Conservation (phyloP, 2,797 vertebrate genomes). For the Glossophaga mutica region DNA sequence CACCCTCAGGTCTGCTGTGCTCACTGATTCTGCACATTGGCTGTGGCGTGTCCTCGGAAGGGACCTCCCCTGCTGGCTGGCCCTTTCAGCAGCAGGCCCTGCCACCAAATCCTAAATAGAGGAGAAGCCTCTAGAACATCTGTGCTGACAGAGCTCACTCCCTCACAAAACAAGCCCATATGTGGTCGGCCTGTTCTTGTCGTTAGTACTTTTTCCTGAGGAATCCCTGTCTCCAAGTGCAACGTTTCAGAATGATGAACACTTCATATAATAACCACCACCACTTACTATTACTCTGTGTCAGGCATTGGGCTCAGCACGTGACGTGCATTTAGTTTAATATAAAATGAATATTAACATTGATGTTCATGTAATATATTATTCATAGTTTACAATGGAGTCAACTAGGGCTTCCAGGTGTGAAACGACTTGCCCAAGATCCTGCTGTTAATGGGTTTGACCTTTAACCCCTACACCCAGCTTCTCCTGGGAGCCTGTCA, state of each 20-base stretch:
- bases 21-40: rapidly evolving
- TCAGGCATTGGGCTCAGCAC: neutral
- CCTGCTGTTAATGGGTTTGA: neutral
- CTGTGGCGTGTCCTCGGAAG: neutral
- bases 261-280: neutral
- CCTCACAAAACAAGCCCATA: neutral
- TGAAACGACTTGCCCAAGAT: neutral
- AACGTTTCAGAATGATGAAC: neutral
- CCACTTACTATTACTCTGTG: neutral
- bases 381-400: neutral
- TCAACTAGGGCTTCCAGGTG: neutral
- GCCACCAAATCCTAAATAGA: neutral
- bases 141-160: neutral
- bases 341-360: neutral
- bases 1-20: too few species aligned
- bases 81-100: neutral
- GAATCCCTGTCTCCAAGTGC: neutral
- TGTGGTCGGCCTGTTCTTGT: rapidly evolving
- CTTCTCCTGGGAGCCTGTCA: neutral
- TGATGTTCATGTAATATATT: neutral
- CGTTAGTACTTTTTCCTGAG: neutral
- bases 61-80: neutral
- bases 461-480: neutral
- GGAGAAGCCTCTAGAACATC: neutral
- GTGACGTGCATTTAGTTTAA: neutral